Evolutionary conservation across 2,888 invertebrate species (phyloP).

Genomic region (Stratiomys singularior): DNA sequence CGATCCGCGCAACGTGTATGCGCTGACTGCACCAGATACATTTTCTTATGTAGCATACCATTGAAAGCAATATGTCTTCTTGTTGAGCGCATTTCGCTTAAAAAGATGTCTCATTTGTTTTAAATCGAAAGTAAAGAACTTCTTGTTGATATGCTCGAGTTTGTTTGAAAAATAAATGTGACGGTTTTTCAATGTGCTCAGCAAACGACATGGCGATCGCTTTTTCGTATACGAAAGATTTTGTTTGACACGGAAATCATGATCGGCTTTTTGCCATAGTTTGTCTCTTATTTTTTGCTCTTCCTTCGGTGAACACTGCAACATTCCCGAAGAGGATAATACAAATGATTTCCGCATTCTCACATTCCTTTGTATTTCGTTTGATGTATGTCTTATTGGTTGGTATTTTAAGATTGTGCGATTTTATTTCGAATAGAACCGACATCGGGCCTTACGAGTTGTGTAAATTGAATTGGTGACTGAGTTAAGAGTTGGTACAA

Average conservation of each 20-base stretch:
- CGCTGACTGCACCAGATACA: background rate
- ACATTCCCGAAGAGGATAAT: slow-evolving; percentile 12
- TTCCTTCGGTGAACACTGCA: background rate
- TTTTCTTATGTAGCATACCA: background rate
- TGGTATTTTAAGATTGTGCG: no score
- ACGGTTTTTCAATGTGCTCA: slow-evolving; percentile 32
- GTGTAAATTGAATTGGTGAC: no score
- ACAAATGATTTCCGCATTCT: slow-evolving; percentile 38
- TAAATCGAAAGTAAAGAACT: slow-evolving; percentile 44
- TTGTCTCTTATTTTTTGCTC: background rate
- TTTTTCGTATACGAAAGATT: slow-evolving; percentile 13
- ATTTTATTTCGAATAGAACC: no score
- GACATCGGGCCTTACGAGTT: no score
- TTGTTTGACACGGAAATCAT: slow-evolving; percentile 40
- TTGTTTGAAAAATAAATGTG: slow-evolving; percentile 30
- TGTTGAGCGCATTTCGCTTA: slow-evolving; percentile 7
- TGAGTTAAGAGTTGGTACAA: no score
- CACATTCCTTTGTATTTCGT: background rate
- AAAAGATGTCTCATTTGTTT: slow-evolving; percentile 46
- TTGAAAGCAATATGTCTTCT: slow-evolving; percentile 17
- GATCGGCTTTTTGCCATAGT: slow-evolving; percentile 20
- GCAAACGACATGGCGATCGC: background rate
- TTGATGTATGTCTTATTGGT: background rate
- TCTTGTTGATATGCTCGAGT: slow-evolving; percentile 32
- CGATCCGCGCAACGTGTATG: background rate